These are phyloP conservation scores for Heterotis niloticus DNA, from an alignment of 2,113 vertebrate species.

Conservation along the genomic window DNA sequence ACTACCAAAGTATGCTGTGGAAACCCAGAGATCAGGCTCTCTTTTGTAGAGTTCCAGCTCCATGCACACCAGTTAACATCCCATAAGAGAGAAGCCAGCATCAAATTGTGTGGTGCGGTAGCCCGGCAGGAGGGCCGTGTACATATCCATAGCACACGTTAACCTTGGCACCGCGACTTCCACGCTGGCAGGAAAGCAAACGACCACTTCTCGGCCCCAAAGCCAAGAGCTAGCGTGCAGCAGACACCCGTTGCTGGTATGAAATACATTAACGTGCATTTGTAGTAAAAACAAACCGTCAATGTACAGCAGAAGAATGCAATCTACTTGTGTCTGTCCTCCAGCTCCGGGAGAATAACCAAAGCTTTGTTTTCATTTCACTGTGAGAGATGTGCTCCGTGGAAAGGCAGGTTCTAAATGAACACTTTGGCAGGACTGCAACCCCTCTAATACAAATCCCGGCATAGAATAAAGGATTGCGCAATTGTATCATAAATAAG, in stretches of 20 bases:
- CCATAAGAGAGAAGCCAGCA: not conserved
- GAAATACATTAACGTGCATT: constrained; percentile 4
- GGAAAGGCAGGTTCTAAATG: too few species aligned
- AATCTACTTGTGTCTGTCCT: not conserved
- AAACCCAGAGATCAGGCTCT: not conserved
- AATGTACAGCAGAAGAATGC: not conserved
- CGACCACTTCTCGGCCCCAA: not conserved
- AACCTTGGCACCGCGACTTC: constrained; percentile 12
- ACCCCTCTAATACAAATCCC: too few species aligned
- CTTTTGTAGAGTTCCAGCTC: not conserved
- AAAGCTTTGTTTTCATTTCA: too few species aligned
- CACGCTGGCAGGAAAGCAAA: not conserved
- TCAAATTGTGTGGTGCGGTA: not conserved
- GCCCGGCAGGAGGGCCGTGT: constrained; percentile 4
- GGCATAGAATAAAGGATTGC: too few species aligned
- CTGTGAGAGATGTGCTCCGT: too few species aligned
- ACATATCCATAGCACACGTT: not conserved
- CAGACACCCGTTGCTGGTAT: not conserved
- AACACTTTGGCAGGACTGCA: too few species aligned
- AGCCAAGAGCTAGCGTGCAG: constrained; percentile 7
- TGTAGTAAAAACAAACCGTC: constrained; percentile 6
- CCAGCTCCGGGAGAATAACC: not conserved
- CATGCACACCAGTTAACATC: not conserved
- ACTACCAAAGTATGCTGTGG: not conserved
- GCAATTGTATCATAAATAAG: too few species aligned